These are phyloP conservation scores for Phortica magna DNA, from an alignment of 2,888 invertebrate genomes.

Conservation along the genomic window DNA sequence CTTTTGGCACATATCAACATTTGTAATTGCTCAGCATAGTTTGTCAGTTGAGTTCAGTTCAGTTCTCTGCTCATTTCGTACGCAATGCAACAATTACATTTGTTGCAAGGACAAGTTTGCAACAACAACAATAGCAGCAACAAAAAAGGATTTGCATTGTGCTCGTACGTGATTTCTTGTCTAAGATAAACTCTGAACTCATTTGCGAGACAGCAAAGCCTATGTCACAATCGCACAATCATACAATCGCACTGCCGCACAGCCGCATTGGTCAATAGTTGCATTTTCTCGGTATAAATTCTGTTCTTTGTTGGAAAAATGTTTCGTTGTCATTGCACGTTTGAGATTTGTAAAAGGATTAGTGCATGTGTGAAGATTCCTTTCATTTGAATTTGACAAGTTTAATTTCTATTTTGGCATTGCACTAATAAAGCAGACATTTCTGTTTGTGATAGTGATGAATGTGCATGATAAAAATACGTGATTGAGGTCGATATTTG, in stretches of 20 bases:
- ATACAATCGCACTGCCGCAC: conserved; percentile 8
- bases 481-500: background rate
- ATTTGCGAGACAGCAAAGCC: background rate
- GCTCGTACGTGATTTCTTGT: conserved; percentile 24
- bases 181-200: conserved; percentile 22
- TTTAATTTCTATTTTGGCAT: background rate
- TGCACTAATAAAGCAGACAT: background rate
- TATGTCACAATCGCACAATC: background rate
- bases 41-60: background rate
- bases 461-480: background rate
- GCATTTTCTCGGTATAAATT: conserved; percentile 11
- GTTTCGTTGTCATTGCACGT: conserved; percentile 22
- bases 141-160: conserved; percentile 10
- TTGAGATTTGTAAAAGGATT: conserved; percentile 6
- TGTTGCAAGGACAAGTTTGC: background rate
- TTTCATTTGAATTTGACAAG: background rate
- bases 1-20: conserved; percentile 14
- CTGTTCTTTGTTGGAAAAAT: background rate
- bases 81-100: conserved; percentile 12
- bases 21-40: conserved; percentile 4
- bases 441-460: background rate
- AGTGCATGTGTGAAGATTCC: background rate
- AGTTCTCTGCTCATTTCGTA: conserved; percentile 1
- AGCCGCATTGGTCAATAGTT: background rate
- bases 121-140: background rate